Base-by-base conservation (phyloP, 2,888 invertebrate species). In the Scelioninae gen. 1 region DNA sequence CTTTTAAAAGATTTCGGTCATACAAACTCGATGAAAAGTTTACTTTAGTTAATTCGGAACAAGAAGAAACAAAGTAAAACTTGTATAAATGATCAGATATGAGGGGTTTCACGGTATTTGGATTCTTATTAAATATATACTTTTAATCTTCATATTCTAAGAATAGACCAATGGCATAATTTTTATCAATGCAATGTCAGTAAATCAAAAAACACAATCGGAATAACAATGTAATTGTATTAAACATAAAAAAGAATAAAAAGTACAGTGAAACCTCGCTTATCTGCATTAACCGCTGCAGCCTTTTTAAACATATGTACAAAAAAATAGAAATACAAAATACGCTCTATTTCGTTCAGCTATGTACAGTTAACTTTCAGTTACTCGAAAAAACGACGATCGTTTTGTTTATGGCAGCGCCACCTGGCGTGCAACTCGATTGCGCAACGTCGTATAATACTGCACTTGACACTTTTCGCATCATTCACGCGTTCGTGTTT, bases 391-490 rank as follows among this genome's bases (percentile, higher is more conserved):
- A 45, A 63, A 49, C 63, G 49, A 40, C 53, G 43, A 43, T 31
- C 32, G 31, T 32, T 43, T 34, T 53, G 53, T 31, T 6, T 40
- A 9, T 49, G 9, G 51, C 16, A 16, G 60, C 66, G 62, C 62
- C 71, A 60, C 66, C 53, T 68, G 66, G 38, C 15, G 16, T 23
- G 40, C 31, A 66, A 66, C 40, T 49, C 29, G 77, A 49, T 77
- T 69, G 63, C 72, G 78, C 78, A 72, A 72, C 55, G 60, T 32
- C 58, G 8, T 45, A 62, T 79, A 79, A 79, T 79, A 79, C 79
- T 79, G 79, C 60, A 79, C 72, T 72, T 79, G 66, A 66, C 66
- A 66, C 79, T 51, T 79, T 66, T 66, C 65, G 79, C 34, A 43
- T 56, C 23, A 16, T 62, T 45, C 58, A 29, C 40, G 53, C 40